These are phyloP conservation scores for Thamnophis elegans DNA, from an alignment of 2,797 vertebrate species.

Conservation along the genomic window DNA sequence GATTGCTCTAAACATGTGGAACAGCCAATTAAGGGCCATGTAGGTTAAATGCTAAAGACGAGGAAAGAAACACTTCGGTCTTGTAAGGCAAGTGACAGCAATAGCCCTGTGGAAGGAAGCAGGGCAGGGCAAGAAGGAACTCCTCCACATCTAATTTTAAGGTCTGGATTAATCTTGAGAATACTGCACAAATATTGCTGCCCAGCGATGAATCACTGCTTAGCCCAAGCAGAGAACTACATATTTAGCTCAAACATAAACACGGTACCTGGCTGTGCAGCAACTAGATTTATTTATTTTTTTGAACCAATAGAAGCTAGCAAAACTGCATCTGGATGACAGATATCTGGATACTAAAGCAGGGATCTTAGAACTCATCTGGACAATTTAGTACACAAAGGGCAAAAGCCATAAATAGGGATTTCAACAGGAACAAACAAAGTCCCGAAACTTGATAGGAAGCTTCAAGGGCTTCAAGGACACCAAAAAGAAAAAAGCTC, in stretches of 20 bases:
- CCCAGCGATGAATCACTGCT: not conserved
- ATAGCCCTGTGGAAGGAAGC: not conserved
- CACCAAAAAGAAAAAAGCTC: not conserved
- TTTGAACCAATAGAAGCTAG: not conserved
- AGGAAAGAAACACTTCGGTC: not conserved
- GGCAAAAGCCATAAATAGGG: not conserved
- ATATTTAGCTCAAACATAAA: not conserved
- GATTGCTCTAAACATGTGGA: not conserved
- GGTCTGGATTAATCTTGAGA: not conserved
- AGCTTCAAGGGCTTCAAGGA: not conserved
- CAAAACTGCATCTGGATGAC: not conserved
- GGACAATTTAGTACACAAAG: not conserved
- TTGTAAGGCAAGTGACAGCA: not conserved
- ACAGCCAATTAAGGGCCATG: not conserved
- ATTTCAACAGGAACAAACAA: not conserved
- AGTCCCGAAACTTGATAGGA: not conserved
- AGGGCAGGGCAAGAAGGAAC: not conserved
- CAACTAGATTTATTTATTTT: not conserved
- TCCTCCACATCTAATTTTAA: not conserved
- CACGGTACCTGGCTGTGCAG: not conserved
- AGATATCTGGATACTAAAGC: not conserved
- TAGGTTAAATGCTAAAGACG: not conserved
- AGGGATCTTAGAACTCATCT: not conserved
- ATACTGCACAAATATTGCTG: not conserved
- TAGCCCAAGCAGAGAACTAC: not conserved